Conservation (phyloP, 2,113 vertebrate species). For the Lamprotornis superbus region DNA sequence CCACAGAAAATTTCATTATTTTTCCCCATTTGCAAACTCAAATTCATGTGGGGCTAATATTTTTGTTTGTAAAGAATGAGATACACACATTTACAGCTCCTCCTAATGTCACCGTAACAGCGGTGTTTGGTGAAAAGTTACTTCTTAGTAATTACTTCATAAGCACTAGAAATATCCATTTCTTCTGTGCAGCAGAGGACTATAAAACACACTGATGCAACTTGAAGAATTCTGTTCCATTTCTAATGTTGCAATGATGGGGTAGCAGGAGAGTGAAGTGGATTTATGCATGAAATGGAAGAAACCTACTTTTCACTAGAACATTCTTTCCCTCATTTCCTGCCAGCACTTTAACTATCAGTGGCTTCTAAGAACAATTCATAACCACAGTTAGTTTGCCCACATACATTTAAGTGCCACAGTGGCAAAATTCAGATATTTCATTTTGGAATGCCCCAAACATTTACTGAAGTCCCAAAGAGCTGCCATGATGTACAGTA, state of each 20-base stretch:
- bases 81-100: background rate
- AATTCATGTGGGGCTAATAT: accelerated
- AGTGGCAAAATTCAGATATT: background rate
- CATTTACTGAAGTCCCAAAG: background rate
- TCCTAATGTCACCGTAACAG: background rate
- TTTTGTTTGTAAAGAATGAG: background rate
- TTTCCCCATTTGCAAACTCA: background rate
- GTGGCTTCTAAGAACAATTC: background rate
- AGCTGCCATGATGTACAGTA: background rate
- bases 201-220: background rate
- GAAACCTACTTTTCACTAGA: background rate
- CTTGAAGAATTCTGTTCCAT: background rate
- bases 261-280: background rate
- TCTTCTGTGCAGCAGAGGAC: background rate
- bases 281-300: background rate
- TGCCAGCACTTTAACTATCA: background rate
- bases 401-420: background rate
- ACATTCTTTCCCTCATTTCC: background rate
- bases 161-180: background rate
- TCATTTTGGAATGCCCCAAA: background rate
- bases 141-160: background rate
- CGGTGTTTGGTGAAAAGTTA: background rate
- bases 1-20: background rate
- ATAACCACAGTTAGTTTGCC: background rate
- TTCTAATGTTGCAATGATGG: background rate